Evolutionary conservation across 2,113 vertebrate species (phyloP).

Genomic region (Alaudala cheleensis): DNA sequence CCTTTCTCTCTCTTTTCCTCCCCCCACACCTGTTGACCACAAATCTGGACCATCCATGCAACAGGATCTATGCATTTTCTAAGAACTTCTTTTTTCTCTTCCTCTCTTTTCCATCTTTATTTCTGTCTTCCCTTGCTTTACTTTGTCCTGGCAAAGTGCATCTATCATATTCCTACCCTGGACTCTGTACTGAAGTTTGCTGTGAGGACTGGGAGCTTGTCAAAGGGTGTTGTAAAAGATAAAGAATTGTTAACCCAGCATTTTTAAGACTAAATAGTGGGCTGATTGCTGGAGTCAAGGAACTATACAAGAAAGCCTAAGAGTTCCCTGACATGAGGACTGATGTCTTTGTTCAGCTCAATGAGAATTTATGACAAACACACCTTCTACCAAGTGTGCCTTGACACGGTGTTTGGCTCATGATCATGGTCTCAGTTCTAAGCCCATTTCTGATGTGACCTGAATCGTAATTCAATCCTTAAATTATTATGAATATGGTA

Average conservation of each 20-base stretch:
- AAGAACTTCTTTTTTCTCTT: neutral
- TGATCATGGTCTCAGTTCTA: neutral
- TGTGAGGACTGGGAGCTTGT: neutral
- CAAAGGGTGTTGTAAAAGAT: neutral
- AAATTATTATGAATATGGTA: neutral
- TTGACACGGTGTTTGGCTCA: rapidly evolving
- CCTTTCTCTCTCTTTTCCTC: neutral
- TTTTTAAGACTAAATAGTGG: neutral
- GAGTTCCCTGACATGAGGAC: neutral
- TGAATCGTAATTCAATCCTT: neutral
- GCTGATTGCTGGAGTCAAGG: neutral
- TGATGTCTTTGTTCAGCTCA: neutral
- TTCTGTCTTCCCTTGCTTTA: neutral
- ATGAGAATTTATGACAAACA: neutral
- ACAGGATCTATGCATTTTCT: too few species aligned
- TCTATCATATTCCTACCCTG: neutral
- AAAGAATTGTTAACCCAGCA: neutral
- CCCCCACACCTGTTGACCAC: rapidly evolving
- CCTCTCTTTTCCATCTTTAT: neutral
- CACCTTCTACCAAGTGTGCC: rapidly evolving
- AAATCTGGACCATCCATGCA: neutral
- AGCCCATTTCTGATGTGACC: neutral
- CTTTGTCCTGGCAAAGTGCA: neutral
- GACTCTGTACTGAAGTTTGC: neutral
- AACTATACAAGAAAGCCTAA: neutral